Base-by-base conservation (phyloP, 2,113 vertebrate species). In the Probosciger aterrimus region DNA sequence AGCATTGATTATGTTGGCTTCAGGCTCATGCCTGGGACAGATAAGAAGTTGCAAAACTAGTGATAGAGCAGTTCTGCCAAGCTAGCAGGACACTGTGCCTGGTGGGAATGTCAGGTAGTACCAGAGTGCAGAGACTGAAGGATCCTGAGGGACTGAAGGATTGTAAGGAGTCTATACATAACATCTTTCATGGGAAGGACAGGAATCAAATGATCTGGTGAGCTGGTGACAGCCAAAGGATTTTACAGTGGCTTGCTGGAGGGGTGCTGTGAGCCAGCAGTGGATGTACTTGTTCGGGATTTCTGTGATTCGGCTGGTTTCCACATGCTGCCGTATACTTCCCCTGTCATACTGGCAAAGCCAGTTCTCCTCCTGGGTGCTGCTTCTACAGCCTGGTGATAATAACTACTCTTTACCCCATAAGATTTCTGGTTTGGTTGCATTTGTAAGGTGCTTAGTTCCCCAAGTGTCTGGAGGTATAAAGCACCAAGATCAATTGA, bases 401-500 rank as follows among this genome's bases (percentile, higher is more conserved):
- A 88, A 55, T 71, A 92, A 77, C 25, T 76, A 23, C 44, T 77
- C 73, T 86, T 91, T 65, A 86, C 30, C 80, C 86, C 2, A 1
- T 60, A 57, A 68, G 39, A 88, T 75, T 92, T 81, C 81, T 86
- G 43, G 75, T 93, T 89, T 47, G 43, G 50, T 89, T 91, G 33
- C 19, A 22, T 91, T 95, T 87, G 65, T 41, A 60, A 69, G 65
- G 47, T 62, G 52, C 62, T 92, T 82, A 82, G 84, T 74, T 91
- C 89, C 71, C 41, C 73, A 84, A 55, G 27, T 57, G 52, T 89
- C 2, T 4, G 47, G 35, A 94, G 41, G 33, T 79, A 93, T 82
- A 86, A 90, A 93, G 44, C 37, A 92, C 17, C 55, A 75, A 71
- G 78, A 91, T 73, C 80, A 94, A 68, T 68, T 64, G 82, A 95